Base-by-base conservation (phyloP, 2,888 invertebrate genomes). In the Oeneis ivallda region DNA sequence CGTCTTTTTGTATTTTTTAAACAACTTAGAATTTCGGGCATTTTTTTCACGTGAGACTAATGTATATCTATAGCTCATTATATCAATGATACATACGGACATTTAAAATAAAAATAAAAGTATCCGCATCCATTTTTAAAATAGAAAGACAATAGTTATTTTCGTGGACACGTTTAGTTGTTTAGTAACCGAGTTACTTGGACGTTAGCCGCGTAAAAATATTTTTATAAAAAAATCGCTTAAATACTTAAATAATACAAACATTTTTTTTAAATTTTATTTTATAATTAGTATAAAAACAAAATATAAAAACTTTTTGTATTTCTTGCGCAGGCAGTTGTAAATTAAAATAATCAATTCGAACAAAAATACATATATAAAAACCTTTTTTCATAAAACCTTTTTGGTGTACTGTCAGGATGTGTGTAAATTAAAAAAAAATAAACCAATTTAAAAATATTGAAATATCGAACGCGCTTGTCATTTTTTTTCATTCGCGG, bases 401-500 rank as follows among this genome's bases (percentile, higher is more conserved):
- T 56, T 58, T 43, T 63, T 19, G 13, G 37, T 17, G 9, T 57
- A 19, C 41, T 15, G 17, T 10, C 50, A 4, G 10, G 17, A 39
- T 17, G 13, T 52, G 57, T 54, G 49, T 52, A 37, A 56, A 67
- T 15, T 43, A 72, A 73, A 72, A 70, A 72, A 68, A 57, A 65
- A 70, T 62, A 66, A 65, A 66, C 9, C 62, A 70, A 66, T 83
- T 74, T 73, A 19, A 56, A 11, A 19, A 19, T 5, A 37, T 39
- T 39, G 11, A 56, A 56, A 85, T 80, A 83, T 86, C 73, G 85
- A 89, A 88, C 70, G 68, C 83, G 81, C 78, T 80, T 77, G 83
- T 85, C 85, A 76, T 69, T 84, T 81, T 83, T 86, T 88, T 87
- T 78, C 86, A 87, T 83, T 85, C 82, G 78, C 76, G 76, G 75